These are phyloP conservation scores for Acinonyx jubatus DNA, from an alignment of 2,113 vertebrate species.

Conservation along the genomic window DNA sequence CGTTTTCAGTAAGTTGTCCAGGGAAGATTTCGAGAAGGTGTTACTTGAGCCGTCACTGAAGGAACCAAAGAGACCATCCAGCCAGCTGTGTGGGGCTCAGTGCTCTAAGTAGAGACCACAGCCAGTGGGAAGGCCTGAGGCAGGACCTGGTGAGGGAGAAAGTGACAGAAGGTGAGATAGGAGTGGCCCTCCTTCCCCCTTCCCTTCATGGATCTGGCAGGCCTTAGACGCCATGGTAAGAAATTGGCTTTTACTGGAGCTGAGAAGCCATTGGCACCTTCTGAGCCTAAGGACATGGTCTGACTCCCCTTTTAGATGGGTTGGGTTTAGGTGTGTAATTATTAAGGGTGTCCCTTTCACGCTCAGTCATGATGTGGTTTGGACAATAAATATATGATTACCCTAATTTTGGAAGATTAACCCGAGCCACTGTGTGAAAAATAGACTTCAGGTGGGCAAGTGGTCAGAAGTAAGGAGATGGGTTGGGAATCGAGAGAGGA, in stretches of 20 bases:
- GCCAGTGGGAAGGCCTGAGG: not conserved
- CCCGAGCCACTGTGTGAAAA: not conserved
- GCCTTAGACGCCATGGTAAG: not conserved
- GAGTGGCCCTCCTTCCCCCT: not conserved
- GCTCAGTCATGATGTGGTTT: not conserved
- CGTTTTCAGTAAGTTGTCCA: not conserved
- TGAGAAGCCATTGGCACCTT: not conserved
- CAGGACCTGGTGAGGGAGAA: not conserved
- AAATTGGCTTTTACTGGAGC: not conserved
- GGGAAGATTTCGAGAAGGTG: not conserved
- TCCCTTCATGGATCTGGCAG: not conserved
- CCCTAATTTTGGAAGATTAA: not conserved
- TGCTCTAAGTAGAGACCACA: not conserved
- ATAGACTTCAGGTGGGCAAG: not conserved
- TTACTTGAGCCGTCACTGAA: not conserved
- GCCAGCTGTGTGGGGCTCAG: not conserved
- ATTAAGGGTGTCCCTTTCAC: not conserved
- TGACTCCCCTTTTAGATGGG: not conserved
- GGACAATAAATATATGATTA: not conserved
- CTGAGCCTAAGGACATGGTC: not conserved
- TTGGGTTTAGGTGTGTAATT: not conserved
- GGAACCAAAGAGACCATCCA: not conserved
- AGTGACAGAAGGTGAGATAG: not conserved
- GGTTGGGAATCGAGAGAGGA: not conserved
- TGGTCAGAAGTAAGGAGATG: not conserved